A percentile compares a stretch with the other conserved stretches of the same genome.
Conservation (phyloP, 2,888 invertebrate species). For the Bugulina stolonifera region DNA sequence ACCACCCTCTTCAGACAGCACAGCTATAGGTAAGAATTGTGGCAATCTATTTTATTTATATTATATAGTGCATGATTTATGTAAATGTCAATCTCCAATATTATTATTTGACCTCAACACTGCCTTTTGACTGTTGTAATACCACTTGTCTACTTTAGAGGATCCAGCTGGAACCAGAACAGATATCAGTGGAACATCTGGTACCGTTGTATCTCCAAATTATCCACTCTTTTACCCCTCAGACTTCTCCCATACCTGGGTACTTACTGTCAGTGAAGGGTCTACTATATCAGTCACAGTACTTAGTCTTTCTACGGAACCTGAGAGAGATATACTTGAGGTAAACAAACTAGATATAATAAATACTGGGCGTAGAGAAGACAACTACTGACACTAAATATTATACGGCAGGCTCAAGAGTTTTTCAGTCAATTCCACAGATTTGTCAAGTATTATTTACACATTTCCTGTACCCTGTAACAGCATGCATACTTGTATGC, state of each 20-base stretch:
- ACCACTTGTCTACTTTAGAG: not conserved
- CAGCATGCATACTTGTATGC: no score
- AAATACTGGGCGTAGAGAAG: no score
- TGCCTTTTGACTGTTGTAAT: not conserved
- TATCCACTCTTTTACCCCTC: not conserved
- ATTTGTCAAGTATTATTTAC: no score
- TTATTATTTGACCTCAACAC: not conserved
- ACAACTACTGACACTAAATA: no score
- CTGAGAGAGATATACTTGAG: not conserved
- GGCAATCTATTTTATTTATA: no score
- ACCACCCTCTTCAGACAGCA: not conserved
- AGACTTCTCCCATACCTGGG: constrained; percentile 12
- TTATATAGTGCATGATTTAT: not conserved
- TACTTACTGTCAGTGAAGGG: not conserved
- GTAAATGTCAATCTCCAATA: no score
- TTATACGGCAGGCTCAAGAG: no score
- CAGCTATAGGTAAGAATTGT: not conserved
- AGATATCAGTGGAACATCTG: not conserved
- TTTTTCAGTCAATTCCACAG: no score
- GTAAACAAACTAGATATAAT: no score
- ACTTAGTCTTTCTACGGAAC: not conserved
- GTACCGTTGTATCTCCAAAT: not conserved
- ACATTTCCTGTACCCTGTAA: no score
- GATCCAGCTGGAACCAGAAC: not conserved
- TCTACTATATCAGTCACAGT: not conserved